Base-by-base conservation (phyloP, 2,888 invertebrate genomes). In the Acanthacorydalis orientalis region DNA sequence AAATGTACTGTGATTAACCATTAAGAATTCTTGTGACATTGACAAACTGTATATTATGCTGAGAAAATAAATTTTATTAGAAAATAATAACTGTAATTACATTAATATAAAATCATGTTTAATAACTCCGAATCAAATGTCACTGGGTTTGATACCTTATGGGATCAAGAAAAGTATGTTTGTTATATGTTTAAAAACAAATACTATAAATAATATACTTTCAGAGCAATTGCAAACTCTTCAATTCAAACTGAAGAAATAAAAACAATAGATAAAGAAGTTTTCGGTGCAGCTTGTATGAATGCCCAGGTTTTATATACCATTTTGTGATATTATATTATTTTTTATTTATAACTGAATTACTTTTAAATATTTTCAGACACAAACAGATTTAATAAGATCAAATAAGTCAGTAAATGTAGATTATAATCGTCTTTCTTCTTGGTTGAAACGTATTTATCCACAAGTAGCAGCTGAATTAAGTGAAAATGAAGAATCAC, bases 61-160 rank as follows among this genome's bases (percentile, higher is more conserved):
- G 6, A 23, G 6, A 23, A 23, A 23, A 23, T 23, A 23, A 23
- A 23, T 23, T 23, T 4, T 4, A 23, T 23, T 6, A 23, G 23
- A 23, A 23, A 6, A 23, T 23, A 37, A 37, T 37, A 37, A 37
- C 12, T 2, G 2, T 6, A 37, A 37, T 37, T 12, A 6, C 6
- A 37, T 37, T 37, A 2, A n/a, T n/a, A 37, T 37, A 48, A 35
- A 12, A 65, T 63, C 44, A 70, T 70, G 56, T 66, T 72, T 49
- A 62, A 61, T 37, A 63, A 66, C 47, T 67, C 64, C 54, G 64
- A 64, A 31, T 64, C 64, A 10, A 66, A 67, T 38, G 64, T 69
- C 47, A 62, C 69, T 15, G 73, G 70, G 44, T 73, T 72, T 57
- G 64, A 62, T 46, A 67, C 73, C 1, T 62, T 64, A 33, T 66